phyloP scores from a whole-genome alignment of 2,113 vertebrate species.

The Lethenteron reissneri region DNA sequence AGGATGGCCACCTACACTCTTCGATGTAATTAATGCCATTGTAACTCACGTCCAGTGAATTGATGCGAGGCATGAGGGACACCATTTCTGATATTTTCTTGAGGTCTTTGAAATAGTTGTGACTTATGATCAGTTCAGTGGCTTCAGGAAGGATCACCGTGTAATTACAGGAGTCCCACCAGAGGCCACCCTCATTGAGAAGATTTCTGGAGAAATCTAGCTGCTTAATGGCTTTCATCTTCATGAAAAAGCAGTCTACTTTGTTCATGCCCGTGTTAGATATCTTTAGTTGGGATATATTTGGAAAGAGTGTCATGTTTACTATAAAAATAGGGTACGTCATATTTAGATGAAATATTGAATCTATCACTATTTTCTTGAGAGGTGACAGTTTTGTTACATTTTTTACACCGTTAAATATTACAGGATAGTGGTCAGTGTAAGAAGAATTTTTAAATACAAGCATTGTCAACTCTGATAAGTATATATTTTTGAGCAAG shows the following conservation, averaged over 20 bases:
- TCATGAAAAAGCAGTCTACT: constrained; percentile 1
- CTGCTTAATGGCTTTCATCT: neutral
- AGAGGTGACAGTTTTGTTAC: neutral
- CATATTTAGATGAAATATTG: constrained; percentile 1
- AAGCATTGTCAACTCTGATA: neutral
- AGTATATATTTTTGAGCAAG: neutral
- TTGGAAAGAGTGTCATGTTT: neutral
- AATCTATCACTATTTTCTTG: neutral
- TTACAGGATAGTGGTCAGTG: neutral
- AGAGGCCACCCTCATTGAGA: neutral
- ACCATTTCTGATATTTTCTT: constrained; percentile 1
- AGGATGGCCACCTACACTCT: neutral
- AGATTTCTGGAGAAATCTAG: neutral
- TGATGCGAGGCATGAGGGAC: neutral
- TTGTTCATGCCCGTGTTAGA: neutral
- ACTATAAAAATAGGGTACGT: constrained; percentile 1
- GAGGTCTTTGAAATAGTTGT: neutral
- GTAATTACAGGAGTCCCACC: constrained; percentile 1
- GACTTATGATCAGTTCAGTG: neutral
- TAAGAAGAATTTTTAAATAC: neutral
- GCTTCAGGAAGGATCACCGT: neutral
- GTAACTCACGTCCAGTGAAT: neutral
- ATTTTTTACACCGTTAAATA: constrained; percentile 1
- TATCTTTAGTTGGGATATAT: neutral
- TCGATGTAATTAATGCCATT: neutral